Conservation (phyloP, 2,113 vertebrate species). For the Riparia riparia region DNA sequence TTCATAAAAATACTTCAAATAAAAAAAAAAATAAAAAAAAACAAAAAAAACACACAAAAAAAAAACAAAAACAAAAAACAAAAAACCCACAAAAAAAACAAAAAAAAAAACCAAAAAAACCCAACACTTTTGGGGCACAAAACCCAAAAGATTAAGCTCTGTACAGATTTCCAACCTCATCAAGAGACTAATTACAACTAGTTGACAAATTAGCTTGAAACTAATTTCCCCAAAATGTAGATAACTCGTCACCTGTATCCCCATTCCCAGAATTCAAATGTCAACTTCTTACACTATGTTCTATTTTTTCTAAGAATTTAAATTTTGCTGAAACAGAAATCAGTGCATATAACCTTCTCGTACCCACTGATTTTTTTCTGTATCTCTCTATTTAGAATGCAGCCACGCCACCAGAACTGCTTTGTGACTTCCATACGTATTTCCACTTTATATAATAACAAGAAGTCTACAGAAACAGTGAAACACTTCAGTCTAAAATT, state of each 20-base stretch:
- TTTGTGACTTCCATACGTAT: neutral
- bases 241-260: neutral
- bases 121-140: neutral
- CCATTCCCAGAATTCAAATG: neutral
- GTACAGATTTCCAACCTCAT: neutral
- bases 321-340: neutral
- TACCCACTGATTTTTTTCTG: neutral
- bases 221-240: neutral
- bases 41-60: no score
- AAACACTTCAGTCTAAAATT: neutral
- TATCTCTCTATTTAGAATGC: neutral
- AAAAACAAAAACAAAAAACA: no score
- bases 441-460: neutral
- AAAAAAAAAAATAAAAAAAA: neutral
- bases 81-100: no score
- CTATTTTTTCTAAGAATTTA: neutral
- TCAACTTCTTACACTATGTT: neutral
- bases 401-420: neutral
- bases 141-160: neutral
- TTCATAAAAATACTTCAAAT: neutral
- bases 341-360: neutral
- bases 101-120: no score
- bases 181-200: neutral
- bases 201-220: neutral
- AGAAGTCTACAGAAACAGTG: neutral